phyloP scores from a whole-genome alignment of 2,797 vertebrate species.

The Nyctibius grandis region DNA sequence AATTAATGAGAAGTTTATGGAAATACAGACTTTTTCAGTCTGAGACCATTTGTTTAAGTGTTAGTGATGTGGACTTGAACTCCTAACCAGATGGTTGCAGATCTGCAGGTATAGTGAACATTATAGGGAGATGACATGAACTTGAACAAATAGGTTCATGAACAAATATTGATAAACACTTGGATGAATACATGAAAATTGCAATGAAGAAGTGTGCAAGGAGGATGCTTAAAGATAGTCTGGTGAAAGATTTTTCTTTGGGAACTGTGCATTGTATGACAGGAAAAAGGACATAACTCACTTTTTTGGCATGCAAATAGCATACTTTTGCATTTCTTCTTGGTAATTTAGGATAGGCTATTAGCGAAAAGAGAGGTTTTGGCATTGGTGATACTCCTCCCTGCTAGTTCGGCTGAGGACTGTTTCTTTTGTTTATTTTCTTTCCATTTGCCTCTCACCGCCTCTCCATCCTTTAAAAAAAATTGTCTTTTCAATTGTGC shows the following conservation, averaged over 20 bases:
- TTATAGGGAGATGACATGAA: not conserved
- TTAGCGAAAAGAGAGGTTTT: not conserved
- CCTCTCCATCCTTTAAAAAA: not conserved
- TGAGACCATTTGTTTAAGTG: not conserved
- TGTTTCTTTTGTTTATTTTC: not conserved
- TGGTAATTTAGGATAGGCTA: not conserved
- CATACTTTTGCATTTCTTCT: not conserved
- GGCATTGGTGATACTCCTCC: not conserved
- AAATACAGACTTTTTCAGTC: not conserved
- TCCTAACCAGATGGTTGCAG: not conserved
- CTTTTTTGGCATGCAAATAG: not conserved
- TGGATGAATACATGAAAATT: not conserved
- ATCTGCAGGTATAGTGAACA: not conserved
- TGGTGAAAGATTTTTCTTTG: not conserved
- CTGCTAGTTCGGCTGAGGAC: not conserved
- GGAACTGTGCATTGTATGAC: not conserved
- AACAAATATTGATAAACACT: not conserved
- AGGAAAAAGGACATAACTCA: not conserved
- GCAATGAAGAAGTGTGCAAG: not conserved
- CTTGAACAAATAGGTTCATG: not conserved
- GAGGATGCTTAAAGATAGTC: not conserved
- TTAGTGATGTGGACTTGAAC: not conserved
- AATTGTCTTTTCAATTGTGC: not conserved
- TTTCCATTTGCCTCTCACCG: not conserved
- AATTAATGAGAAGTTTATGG: not conserved